These are phyloP conservation scores for Strongylocentrotus purpuratus DNA, from an alignment of 35 echinoderm and acorn worm species.

Conservation along the genomic window DNA sequence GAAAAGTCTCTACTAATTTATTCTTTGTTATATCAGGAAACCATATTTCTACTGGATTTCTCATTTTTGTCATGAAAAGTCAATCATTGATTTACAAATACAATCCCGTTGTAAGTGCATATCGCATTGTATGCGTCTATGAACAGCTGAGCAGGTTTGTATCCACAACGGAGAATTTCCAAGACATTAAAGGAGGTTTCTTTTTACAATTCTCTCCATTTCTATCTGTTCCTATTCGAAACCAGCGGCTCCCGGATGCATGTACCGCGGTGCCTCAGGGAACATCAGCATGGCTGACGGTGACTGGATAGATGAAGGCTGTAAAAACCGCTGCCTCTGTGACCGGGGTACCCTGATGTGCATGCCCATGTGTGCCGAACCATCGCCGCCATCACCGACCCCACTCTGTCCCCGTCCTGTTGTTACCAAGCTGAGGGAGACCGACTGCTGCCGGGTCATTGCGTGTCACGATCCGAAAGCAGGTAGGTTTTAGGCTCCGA, in stretches of 20 bases:
- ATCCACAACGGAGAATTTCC: no score
- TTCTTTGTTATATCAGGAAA: no score
- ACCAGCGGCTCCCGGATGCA: slow-evolving; percentile 59
- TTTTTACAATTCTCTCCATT: not conserved
- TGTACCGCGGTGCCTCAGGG: slow-evolving; percentile 47
- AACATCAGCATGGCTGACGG: slow-evolving; percentile 85
- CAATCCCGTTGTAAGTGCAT: no score
- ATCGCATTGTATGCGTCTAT: no score
- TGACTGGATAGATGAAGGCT: slow-evolving; percentile 84
- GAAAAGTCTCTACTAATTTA: no score
- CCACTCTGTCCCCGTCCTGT: slow-evolving; percentile 86
- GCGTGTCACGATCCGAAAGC: slow-evolving; percentile 88
- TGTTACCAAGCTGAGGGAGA: slow-evolving; percentile 75
- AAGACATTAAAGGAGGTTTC: no score
- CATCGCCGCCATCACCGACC: slow-evolving; percentile 67
- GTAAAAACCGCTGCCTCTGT: slow-evolving; percentile 79
- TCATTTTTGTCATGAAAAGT: no score
- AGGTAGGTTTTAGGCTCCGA: slow-evolving; percentile 60
- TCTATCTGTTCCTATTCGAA: not conserved
- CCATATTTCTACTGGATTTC: no score
- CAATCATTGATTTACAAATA: no score
- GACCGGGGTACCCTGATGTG: slow-evolving; percentile 71
- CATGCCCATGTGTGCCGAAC: slow-evolving; percentile 82
- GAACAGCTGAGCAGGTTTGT: no score
- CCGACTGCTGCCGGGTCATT: slow-evolving; percentile 85